phyloP scores from a whole-genome alignment of 2,888 invertebrate species.

The Shargacucullia verbasci region DNA sequence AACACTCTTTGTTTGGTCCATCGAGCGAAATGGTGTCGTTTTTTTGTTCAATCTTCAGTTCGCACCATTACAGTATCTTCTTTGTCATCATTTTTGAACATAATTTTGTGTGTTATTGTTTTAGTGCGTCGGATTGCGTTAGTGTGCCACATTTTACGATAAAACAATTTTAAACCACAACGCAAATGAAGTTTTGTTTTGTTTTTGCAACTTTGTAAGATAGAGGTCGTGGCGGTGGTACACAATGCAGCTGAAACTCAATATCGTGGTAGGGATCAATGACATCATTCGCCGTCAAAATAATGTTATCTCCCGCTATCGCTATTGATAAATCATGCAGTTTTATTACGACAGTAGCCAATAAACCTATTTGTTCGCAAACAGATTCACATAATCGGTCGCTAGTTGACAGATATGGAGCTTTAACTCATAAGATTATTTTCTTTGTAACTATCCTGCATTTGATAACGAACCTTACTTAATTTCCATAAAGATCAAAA shows the following conservation, averaged over 20 bases:
- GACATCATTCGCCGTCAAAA: constrained; percentile 66
- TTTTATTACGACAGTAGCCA: constrained; percentile 82
- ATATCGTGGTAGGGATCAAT: constrained; percentile 59
- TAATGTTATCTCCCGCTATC: constrained; percentile 60
- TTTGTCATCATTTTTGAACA: constrained; percentile 18
- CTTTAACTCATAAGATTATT: constrained; percentile 81
- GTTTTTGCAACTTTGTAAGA: constrained; percentile 42
- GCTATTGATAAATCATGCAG: constrained; percentile 75
- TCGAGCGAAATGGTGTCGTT: constrained; percentile 26
- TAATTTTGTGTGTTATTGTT: constrained; percentile 10
- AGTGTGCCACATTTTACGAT: constrained; percentile 22
- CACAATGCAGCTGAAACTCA: constrained; percentile 53
- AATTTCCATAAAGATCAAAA: constrained; percentile 46
- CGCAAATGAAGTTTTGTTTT: constrained; percentile 36
- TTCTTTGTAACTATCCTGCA: constrained; percentile 67
- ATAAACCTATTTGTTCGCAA: constrained; percentile 86
- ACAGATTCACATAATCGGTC: constrained; percentile 82
- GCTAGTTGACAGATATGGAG: constrained; percentile 80
- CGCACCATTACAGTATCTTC: constrained; percentile 21
- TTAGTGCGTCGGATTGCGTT: constrained; percentile 15
- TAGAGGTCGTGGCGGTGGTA: constrained; percentile 26
- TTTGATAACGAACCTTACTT: constrained; percentile 54
- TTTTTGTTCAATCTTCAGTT: constrained; percentile 28
- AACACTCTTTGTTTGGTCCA: constrained; percentile 22
- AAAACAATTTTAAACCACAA: constrained; percentile 29